Percentiles rank a stretch among this genome's conserved stretches.
Evolutionary conservation across 2,888 invertebrate species (phyloP).

Genomic region (Drosophila greeni): DNA sequence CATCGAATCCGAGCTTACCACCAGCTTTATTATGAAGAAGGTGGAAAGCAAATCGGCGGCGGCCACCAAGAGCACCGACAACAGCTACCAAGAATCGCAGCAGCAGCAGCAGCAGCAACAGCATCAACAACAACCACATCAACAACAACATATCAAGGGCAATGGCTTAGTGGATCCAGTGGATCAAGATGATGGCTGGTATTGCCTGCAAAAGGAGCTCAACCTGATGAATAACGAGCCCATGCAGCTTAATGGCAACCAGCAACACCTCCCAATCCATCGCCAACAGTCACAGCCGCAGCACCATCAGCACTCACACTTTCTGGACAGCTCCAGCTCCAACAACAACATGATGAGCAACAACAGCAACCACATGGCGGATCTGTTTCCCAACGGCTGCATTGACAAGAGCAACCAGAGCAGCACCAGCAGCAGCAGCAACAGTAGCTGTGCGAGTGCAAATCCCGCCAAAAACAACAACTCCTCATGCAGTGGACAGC

Average conservation of each 20-base stretch:
- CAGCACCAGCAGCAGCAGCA: slow-evolving; percentile 59
- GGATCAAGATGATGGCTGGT: slow-evolving; percentile 84
- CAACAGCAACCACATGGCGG: slow-evolving; percentile 70
- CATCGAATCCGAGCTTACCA: slow-evolving; percentile 78
- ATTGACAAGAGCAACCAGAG: slow-evolving; percentile 74
- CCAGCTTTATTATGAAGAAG: slow-evolving; percentile 79
- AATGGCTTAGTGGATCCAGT: slow-evolving; percentile 42
- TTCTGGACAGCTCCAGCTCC: slow-evolving; percentile 48
- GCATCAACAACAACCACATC: slow-evolving; percentile 39
- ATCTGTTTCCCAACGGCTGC: slow-evolving; percentile 77
- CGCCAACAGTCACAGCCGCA: slow-evolving; percentile 48
- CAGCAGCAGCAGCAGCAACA: slow-evolving; percentile 21
- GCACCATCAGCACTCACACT: slow-evolving; percentile 54
- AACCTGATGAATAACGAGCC: slow-evolving; percentile 78
- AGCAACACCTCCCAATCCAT: not conserved
- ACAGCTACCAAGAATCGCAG: slow-evolving; percentile 29
- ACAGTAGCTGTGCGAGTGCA: slow-evolving; percentile 55
- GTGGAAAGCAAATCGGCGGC: slow-evolving; percentile 62
- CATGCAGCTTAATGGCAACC: slow-evolving; percentile 37
- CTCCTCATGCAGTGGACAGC: slow-evolving; percentile 71
- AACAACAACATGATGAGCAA: slow-evolving; percentile 42
- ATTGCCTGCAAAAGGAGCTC: slow-evolving; percentile 84
- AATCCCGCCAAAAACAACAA: slow-evolving; percentile 52
- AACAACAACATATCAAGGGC: slow-evolving; percentile 43
- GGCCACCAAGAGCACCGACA: slow-evolving; percentile 16